Percentiles rank a stretch among this genome's conserved stretches.
phyloP scores from a whole-genome alignment of 2,888 invertebrate genomes.

The Napeogenes sylphis region DNA sequence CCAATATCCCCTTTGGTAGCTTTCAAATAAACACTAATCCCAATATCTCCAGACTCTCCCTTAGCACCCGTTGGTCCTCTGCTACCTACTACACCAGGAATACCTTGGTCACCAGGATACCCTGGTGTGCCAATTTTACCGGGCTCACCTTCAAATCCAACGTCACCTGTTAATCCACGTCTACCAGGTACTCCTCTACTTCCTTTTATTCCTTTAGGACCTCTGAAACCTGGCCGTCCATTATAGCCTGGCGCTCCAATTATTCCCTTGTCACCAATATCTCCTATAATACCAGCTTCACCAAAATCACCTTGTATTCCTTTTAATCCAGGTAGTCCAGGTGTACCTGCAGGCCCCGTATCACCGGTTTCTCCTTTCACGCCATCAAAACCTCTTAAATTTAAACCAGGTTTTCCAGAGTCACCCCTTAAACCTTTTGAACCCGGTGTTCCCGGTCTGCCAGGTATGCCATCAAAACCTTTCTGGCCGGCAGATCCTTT shows the following conservation, averaged over 20 bases:
- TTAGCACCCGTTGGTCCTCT: conserved; percentile 71
- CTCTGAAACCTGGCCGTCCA: conserved; percentile 75
- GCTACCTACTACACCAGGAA: conserved; percentile 65
- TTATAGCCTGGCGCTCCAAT: conserved; percentile 76
- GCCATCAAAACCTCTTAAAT: conserved; percentile 72
- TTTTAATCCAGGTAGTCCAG: conserved; percentile 64
- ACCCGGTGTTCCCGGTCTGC: conserved; percentile 70
- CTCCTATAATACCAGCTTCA: conserved; percentile 66
- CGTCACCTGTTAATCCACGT: conserved; percentile 55
- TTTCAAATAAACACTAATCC: conserved; percentile 41
- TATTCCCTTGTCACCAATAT: conserved; percentile 69
- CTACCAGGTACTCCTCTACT: conserved; percentile 67
- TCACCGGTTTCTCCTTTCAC: conserved; percentile 80
- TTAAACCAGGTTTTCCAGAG: conserved; percentile 71
- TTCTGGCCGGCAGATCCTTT: conserved; percentile 76
- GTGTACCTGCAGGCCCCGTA: conserved; percentile 78
- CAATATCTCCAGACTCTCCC: conserved; percentile 68
- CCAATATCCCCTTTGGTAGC: conserved; percentile 70
- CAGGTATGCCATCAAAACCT: conserved; percentile 49
- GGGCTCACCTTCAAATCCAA: conserved; percentile 59
- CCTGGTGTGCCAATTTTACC: conserved; percentile 76
- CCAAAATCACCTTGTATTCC: conserved; percentile 78
- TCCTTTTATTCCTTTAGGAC: conserved; percentile 66
- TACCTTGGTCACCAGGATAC: conserved; percentile 73
- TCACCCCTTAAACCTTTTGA: conserved; percentile 80